phyloP scores from a whole-genome alignment of 2,113 vertebrate species.

The Etia nguti region DNA sequence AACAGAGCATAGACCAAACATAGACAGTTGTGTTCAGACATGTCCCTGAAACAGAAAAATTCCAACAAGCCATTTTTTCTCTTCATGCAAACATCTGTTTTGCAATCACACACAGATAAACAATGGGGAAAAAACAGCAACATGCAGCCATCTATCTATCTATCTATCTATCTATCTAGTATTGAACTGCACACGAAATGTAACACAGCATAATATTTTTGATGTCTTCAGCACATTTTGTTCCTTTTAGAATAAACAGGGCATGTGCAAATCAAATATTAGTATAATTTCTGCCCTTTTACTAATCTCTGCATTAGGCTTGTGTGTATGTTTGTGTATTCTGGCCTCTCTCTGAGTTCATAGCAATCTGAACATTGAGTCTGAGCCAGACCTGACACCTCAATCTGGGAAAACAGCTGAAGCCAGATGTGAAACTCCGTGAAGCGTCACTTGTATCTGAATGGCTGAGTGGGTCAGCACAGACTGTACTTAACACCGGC shows the following conservation, averaged over 20 bases:
- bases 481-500: neutral
- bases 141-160: neutral
- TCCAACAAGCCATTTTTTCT: neutral
- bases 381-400: slow-evolving; percentile 30
- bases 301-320: neutral
- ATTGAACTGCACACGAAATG: neutral
- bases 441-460: slow-evolving; percentile 26
- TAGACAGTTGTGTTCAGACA: slow-evolving; percentile 42
- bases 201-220: neutral
- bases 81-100: neutral
- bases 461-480: neutral
- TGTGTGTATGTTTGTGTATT: neutral
- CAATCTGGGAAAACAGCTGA: slow-evolving; percentile 39
- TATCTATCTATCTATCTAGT: neutral
- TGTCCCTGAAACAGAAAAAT: slow-evolving; percentile 24
- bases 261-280: neutral
- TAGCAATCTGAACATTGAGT: neutral
- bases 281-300: neutral
- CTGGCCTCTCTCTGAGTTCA: neutral
- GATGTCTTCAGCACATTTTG: neutral
- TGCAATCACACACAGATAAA: neutral
- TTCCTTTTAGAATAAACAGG: neutral
- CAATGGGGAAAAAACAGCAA: neutral
- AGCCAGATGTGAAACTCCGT: slow-evolving; percentile 36
- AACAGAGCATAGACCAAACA: neutral